A percentile compares a stretch with the other conserved stretches of the same genome.
phyloP scores from a whole-genome alignment of 2,888 invertebrate species.

The Emmelina monodactyla region DNA sequence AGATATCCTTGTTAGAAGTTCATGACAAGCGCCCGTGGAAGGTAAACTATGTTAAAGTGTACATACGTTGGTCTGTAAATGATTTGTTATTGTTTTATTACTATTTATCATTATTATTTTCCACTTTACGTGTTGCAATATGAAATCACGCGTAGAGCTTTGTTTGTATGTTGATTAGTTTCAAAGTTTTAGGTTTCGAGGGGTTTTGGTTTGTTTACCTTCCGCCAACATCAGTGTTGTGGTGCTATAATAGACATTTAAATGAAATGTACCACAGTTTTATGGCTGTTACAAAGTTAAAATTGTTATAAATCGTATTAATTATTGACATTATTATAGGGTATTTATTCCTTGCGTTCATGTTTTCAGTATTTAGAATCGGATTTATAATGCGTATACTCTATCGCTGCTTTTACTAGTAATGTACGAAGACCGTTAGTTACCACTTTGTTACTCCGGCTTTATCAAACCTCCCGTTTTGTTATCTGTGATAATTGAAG shows the following conservation, averaged over 20 bases:
- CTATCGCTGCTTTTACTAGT: background rate
- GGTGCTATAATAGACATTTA: constrained; percentile 15
- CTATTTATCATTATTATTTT: constrained; percentile 25
- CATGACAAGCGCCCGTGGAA: constrained; percentile 15
- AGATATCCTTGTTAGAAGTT: too few relatives aligned
- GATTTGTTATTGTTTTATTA: constrained; percentile 34
- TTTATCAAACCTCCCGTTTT: too few relatives aligned
- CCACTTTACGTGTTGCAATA: constrained; percentile 24
- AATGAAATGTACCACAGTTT: background rate
- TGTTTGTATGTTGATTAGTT: constrained; percentile 23
- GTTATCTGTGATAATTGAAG: too few relatives aligned
- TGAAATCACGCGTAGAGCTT: constrained; percentile 31
- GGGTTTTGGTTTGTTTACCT: constrained; percentile 22
- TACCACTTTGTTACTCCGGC: background rate
- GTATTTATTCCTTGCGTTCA: background rate
- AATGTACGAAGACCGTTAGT: background rate
- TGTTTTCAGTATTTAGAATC: background rate
- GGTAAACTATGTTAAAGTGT: constrained; percentile 15
- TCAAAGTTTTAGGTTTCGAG: constrained; percentile 24
- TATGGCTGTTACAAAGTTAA: background rate
- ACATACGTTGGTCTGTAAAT: constrained; percentile 24
- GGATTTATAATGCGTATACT: background rate
- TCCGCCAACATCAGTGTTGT: constrained; percentile 14
- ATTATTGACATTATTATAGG: background rate
- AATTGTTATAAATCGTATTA: background rate